These are phyloP conservation scores for Sebastes schlegelii DNA, from an alignment of 2,113 vertebrate species.

Conservation along the genomic window DNA sequence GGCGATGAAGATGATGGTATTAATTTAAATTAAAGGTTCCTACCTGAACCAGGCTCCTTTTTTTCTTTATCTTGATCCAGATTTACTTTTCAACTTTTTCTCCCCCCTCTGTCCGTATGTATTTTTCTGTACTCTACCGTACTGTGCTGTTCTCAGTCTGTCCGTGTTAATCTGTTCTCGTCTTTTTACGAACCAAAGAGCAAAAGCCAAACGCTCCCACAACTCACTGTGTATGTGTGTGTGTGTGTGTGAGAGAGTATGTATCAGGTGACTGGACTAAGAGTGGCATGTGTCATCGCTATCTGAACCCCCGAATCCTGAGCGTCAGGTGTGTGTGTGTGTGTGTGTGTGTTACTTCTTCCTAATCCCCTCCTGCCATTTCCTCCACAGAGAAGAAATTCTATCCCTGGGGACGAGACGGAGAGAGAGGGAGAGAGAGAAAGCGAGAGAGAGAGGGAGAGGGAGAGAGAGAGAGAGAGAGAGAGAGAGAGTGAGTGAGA, in stretches of 20 bases:
- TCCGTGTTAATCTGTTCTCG: conserved; percentile 4
- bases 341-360: conserved; percentile 40
- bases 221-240: not conserved
- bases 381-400: conserved; percentile 67
- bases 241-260: conserved; percentile 8
- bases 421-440: conserved; percentile 13
- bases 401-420: conserved; percentile 54
- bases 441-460: conserved; percentile 20
- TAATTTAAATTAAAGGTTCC: conserved; percentile 27
- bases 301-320: conserved; percentile 61
- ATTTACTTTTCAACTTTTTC: not conserved
- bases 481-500: not conserved
- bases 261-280: conserved; percentile 70
- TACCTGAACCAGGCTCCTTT: conserved; percentile 54
- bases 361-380: conserved; percentile 71
- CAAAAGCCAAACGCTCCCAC: conserved; percentile 47
- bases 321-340: conserved; percentile 60
- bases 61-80: conserved; percentile 6
- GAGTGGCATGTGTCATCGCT: conserved; percentile 75
- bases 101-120: not conserved
- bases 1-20: not conserved
- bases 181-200: conserved; percentile 47
- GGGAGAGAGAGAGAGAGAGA: not conserved
- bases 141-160: not conserved
- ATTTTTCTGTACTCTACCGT: not conserved